phyloP scores from a whole-genome alignment of 2,797 vertebrate species.

The Syngnathus rostellatus region DNA sequence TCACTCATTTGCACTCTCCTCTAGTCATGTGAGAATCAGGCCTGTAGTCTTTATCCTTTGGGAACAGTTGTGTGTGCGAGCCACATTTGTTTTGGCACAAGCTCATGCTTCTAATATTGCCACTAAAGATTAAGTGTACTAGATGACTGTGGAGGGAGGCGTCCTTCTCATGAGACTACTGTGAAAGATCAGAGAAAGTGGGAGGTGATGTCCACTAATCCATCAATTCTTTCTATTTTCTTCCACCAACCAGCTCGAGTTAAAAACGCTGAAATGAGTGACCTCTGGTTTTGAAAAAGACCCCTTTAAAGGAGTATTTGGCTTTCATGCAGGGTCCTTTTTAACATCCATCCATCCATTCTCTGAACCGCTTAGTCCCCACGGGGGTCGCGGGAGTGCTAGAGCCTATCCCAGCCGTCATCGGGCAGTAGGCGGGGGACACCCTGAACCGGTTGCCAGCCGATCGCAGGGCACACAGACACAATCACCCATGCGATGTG shows the following conservation, averaged over 20 bases:
- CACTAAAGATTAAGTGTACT: slow-evolving; percentile 56
- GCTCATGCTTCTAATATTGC: slow-evolving; percentile 54
- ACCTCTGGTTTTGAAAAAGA: too few relatives aligned
- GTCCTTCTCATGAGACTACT: slow-evolving; percentile 42
- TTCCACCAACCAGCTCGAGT: slow-evolving; percentile 28
- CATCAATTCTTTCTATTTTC: slow-evolving; percentile 37
- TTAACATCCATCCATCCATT: too few relatives aligned
- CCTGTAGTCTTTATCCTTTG: slow-evolving; percentile 25
- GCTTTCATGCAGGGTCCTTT: too few relatives aligned
- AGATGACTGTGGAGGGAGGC: slow-evolving; percentile 38
- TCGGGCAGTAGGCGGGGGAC: too few relatives aligned
- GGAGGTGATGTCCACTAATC: slow-evolving; percentile 54
- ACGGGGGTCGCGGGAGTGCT: too few relatives aligned
- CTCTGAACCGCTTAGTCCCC: too few relatives aligned
- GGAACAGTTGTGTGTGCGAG: slow-evolving; percentile 28
- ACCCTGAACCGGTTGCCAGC: too few relatives aligned
- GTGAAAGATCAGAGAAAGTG: slow-evolving; percentile 48
- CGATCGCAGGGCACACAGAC: too few relatives aligned
- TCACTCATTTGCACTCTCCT: slow-evolving; percentile 32
- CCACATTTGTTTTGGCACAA: slow-evolving; percentile 54
- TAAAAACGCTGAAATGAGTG: too few relatives aligned
- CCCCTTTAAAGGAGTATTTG: too few relatives aligned
- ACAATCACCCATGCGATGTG: too few relatives aligned
- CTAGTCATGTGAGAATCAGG: slow-evolving; percentile 20
- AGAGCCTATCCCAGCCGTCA: too few relatives aligned